phyloP scores from a whole-genome alignment of 2,888 invertebrate genomes.

The Agrotis clavis region DNA sequence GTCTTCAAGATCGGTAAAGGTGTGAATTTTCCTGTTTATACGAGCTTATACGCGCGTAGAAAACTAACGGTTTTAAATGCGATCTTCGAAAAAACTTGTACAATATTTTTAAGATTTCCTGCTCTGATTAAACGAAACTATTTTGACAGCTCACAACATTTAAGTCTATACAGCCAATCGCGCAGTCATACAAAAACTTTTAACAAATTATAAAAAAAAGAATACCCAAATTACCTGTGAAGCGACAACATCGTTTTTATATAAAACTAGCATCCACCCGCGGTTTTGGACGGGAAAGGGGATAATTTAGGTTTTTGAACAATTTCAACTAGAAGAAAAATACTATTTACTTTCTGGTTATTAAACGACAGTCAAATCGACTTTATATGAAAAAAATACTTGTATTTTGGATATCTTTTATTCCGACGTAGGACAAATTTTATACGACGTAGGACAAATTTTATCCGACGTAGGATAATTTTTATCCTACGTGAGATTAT shows the following conservation, averaged over 20 bases:
- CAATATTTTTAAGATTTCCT: neutral
- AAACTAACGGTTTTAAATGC: too few species aligned
- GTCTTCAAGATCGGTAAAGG: too few species aligned
- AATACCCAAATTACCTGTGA: neutral
- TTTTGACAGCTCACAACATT: conserved; percentile 23
- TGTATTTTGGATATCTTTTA: neutral
- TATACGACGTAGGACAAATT: neutral
- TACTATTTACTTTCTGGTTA: too few species aligned
- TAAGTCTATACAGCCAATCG: conserved; percentile 6
- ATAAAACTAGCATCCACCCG: neutral
- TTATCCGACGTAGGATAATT: neutral
- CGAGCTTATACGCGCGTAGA: too few species aligned
- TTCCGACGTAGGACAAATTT: too few species aligned
- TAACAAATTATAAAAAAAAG: conserved; percentile 28
- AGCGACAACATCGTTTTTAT: conserved; percentile 15
- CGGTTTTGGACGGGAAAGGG: neutral
- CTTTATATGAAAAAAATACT: too few species aligned
- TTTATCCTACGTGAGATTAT: neutral
- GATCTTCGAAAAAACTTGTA: neutral
- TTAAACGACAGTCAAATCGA: too few species aligned
- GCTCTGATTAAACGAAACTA: neutral
- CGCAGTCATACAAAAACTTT: conserved; percentile 28
- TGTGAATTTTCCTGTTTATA: too few species aligned
- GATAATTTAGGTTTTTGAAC: too few species aligned
- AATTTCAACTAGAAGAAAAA: too few species aligned